Percentiles rank a stretch among this genome's conserved stretches.
Evolutionary conservation across 2,797 vertebrate species (phyloP).

Genomic region (Neoniphon sammara): DNA sequence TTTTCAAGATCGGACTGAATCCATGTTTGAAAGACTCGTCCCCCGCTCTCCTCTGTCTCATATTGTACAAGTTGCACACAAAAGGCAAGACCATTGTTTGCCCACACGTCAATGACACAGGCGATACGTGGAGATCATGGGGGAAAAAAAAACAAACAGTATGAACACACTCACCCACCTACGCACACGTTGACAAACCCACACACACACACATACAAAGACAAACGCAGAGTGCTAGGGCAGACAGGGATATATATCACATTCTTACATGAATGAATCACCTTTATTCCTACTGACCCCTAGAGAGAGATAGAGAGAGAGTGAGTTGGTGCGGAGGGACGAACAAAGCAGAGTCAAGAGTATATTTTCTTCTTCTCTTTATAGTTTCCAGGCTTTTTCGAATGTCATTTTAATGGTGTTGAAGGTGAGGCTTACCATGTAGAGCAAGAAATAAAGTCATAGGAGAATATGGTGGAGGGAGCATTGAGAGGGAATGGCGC

Average conservation of each 20-base stretch:
- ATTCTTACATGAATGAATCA: slow-evolving; percentile 66
- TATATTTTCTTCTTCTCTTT: slow-evolving; percentile 1
- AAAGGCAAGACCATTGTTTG: slow-evolving; percentile 27
- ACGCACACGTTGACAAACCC: slow-evolving; percentile 17
- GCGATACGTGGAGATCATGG: slow-evolving; percentile 6
- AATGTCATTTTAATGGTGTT: slow-evolving; percentile 46
- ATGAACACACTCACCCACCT: slow-evolving; percentile 22
- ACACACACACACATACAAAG: slow-evolving; percentile 21
- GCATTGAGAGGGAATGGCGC: background rate
- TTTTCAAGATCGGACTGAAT: background rate
- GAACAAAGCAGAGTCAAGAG: background rate
- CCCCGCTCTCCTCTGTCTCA: background rate
- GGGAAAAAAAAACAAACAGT: background rate
- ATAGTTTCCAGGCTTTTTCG: slow-evolving; percentile 39
- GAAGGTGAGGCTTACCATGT: slow-evolving; percentile 33
- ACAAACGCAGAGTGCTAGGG: slow-evolving; percentile 17
- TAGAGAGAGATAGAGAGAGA: slow-evolving; percentile 15
- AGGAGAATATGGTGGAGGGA: background rate
- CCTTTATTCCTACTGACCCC: slow-evolving; percentile 65
- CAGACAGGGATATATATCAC: slow-evolving; percentile 58
- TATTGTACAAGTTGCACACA: slow-evolving; percentile 17
- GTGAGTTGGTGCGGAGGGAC: background rate
- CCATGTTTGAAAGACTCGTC: background rate
- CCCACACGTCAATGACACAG: slow-evolving; percentile 17
- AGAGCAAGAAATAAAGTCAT: slow-evolving; percentile 3